Percentiles rank a stretch among this genome's conserved stretches.
Conservation (phyloP, 2,113 vertebrate species). For the Ctenomys sociabilis region DNA sequence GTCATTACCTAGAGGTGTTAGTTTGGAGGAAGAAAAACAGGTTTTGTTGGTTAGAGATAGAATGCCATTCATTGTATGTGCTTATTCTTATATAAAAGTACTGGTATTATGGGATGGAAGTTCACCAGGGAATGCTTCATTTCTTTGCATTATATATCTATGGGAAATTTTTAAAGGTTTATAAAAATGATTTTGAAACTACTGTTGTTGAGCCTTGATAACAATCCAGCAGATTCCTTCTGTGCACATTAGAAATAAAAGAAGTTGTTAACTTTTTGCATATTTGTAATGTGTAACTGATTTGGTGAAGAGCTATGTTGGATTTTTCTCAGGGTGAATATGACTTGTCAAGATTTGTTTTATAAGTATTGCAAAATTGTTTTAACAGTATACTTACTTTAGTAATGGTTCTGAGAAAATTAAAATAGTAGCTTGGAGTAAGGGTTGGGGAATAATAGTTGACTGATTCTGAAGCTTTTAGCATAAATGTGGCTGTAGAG, state of each 20-base stretch:
- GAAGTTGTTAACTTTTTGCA: not conserved
- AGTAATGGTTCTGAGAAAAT: conserved; percentile 33
- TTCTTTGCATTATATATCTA: conserved; percentile 11
- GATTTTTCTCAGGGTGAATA: conserved; percentile 60
- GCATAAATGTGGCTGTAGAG: no score
- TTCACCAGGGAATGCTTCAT: conserved; percentile 48
- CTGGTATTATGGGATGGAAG: conserved; percentile 43
- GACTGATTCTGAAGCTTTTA: not conserved
- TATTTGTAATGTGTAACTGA: conserved; percentile 60
- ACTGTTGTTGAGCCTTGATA: not conserved
- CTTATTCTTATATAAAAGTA: conserved; percentile 57
- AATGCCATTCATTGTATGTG: conserved; percentile 56
- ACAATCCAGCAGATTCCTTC: conserved; percentile 5
- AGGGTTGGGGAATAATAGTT: not conserved
- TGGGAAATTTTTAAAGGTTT: conserved; percentile 22
- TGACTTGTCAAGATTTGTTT: conserved; percentile 72
- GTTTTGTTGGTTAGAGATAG: conserved; percentile 76
- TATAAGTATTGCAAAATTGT: conserved; percentile 65
- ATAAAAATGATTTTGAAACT: conserved; percentile 22
- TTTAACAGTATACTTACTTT: conserved; percentile 19
- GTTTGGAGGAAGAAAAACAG: conserved; percentile 73
- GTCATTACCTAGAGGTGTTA: conserved; percentile 34
- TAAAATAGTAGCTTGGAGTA: not conserved
- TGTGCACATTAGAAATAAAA: conserved; percentile 20
- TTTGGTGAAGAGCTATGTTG: conserved; percentile 33